A percentile compares a stretch with the other conserved stretches of the same genome.
phyloP scores from a whole-genome alignment of 2,888 invertebrate species.

The Phymatocera aterrima region DNA sequence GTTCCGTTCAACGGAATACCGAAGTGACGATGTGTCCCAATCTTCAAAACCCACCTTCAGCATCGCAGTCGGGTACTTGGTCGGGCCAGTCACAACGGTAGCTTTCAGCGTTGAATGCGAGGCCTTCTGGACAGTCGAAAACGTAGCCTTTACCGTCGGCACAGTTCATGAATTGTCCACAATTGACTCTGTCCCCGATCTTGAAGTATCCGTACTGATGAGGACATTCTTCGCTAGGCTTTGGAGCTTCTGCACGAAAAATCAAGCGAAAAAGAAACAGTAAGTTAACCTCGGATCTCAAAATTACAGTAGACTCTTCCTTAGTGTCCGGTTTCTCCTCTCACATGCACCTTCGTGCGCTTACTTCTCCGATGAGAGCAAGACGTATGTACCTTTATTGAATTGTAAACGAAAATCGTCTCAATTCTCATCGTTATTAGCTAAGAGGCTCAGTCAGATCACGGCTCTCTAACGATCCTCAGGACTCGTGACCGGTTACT shows the following conservation, averaged over 20 bases:
- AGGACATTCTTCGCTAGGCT: constrained; percentile 87
- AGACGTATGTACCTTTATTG: no score
- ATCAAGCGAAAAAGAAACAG: constrained; percentile 50
- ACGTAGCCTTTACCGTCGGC: constrained; percentile 85
- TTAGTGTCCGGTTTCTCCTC: no score
- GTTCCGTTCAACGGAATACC: no score
- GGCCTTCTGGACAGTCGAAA: constrained; percentile 89
- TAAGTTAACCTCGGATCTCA: background rate
- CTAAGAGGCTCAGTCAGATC: no score
- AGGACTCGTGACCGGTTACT: no score
- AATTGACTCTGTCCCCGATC: constrained; percentile 81
- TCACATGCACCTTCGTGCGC: no score
- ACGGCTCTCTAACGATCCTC: no score
- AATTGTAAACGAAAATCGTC: no score
- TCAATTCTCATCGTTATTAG: no score
- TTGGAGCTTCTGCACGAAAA: constrained; percentile 78
- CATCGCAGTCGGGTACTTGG: constrained; percentile 87
- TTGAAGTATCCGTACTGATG: constrained; percentile 90
- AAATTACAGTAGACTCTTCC: no score
- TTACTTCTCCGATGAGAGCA: no score
- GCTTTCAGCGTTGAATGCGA: constrained; percentile 84
- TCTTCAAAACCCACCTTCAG: constrained; percentile 79
- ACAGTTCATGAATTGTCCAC: constrained; percentile 89
- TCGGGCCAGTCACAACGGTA: constrained; percentile 94
- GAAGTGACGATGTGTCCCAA: background rate